Percentiles rank a stretch among this genome's conserved stretches.
Evolutionary conservation across 1,140 invertebrate species (phyloP).

Genomic region (Himalopsyche phryganea): DNA sequence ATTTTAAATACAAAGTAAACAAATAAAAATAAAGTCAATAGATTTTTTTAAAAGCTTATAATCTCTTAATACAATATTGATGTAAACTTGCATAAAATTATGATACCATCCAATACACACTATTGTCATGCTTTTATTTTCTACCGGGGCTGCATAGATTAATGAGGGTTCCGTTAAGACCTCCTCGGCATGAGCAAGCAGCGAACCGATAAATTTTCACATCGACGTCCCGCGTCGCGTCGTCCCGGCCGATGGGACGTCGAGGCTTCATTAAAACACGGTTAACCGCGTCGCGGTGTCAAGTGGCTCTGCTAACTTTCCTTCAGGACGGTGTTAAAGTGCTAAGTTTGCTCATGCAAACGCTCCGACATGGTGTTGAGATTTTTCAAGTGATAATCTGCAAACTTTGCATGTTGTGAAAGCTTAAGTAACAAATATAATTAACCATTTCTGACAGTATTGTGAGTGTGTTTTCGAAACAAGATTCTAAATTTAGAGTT

Average conservation of each 20-base stretch:
- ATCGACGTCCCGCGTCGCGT: neutral
- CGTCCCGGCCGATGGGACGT: neutral
- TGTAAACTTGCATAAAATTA: too few species aligned
- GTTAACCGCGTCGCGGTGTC: conserved; percentile 15
- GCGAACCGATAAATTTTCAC: neutral
- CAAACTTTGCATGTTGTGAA: neutral
- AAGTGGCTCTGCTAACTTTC: neutral
- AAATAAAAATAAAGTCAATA: too few species aligned
- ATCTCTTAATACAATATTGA: too few species aligned
- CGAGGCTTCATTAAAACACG: conserved; percentile 23
- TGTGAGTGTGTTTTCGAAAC: too few species aligned
- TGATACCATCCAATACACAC: too few species aligned
- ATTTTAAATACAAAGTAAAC: too few species aligned
- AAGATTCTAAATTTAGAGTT: too few species aligned
- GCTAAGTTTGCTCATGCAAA: neutral
- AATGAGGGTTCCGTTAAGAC: neutral
- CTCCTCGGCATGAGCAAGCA: neutral
- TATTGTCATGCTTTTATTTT: too few species aligned
- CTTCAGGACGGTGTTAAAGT: conserved; percentile 1
- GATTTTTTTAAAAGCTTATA: too few species aligned
- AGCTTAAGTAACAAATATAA: too few species aligned
- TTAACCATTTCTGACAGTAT: too few species aligned
- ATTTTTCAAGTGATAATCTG: conserved; percentile 1
- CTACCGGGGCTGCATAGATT: neutral
- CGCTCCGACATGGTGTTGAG: neutral